Conservation (phyloP, 1,140 invertebrate genomes). For the Ephestia elutella region DNA sequence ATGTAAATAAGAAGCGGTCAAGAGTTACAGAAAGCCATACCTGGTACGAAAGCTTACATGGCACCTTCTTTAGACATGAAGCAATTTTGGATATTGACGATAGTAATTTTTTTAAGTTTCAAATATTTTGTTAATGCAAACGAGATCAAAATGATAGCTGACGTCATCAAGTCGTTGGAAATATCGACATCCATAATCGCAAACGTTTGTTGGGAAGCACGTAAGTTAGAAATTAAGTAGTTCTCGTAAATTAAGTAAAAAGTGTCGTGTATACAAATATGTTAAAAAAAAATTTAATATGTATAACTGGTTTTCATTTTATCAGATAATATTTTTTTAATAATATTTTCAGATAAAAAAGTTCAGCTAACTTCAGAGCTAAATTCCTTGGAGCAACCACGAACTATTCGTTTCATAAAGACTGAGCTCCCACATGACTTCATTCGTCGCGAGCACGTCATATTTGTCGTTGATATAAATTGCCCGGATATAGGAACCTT, state of each 20-base stretch:
- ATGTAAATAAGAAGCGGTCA: not conserved
- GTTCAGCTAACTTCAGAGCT: not conserved
- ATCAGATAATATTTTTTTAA: not conserved
- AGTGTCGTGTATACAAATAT: no score
- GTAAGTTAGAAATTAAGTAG: conserved; percentile 32
- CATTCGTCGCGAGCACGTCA: not conserved
- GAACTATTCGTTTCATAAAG: conserved; percentile 2
- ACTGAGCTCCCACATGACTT: conserved; percentile 5
- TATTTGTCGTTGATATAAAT: conserved; percentile 9
- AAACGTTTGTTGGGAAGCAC: conserved; percentile 32
- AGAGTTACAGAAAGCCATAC: not conserved
- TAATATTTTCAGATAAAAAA: conserved; percentile 11
- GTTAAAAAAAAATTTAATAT: no score
- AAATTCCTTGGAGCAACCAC: not conserved
- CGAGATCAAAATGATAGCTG: conserved; percentile 32
- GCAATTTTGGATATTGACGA: not conserved
- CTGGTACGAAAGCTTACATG: no score
- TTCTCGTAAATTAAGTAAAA: no score
- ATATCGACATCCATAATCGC: conserved; percentile 33
- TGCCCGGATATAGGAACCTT: conserved; percentile 11
- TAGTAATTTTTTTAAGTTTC: not conserved
- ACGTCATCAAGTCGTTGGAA: conserved; percentile 35
- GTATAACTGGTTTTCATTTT: no score
- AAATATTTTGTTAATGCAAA: not conserved
- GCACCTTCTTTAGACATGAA: not conserved